Conservation (phyloP, 2,888 invertebrate species). For the Aproaerema taeniolella region DNA sequence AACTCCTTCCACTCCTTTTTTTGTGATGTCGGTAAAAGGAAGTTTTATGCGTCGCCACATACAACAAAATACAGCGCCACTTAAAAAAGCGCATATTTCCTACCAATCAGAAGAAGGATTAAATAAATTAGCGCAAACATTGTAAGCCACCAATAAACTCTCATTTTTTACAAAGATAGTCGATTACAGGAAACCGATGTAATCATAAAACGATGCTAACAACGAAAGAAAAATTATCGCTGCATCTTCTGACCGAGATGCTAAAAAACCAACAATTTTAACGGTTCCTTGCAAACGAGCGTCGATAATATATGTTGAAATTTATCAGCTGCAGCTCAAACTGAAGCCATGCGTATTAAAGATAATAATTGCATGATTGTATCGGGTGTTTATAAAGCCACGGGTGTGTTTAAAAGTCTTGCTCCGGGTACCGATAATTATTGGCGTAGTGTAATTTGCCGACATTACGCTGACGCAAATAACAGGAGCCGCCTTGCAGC, state of each 20-base stretch:
- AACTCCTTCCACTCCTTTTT: no score
- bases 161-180: background rate
- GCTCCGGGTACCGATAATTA: slow-evolving; percentile 48
- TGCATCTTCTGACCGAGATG: background rate
- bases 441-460: slow-evolving; percentile 59
- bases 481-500: slow-evolving; percentile 57
- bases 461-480: slow-evolving; percentile 60
- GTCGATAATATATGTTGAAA: slow-evolving; percentile 21
- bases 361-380: slow-evolving; percentile 29
- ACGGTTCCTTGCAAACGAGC: slow-evolving; percentile 19
- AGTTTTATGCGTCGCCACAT: no score
- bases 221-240: background rate
- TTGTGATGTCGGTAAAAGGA: no score
- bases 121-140: no score
- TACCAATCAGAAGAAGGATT: no score
- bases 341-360: slow-evolving; percentile 18
- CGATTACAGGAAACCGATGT: background rate
- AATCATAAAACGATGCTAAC: background rate
- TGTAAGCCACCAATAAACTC: no score
- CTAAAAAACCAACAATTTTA: slow-evolving; percentile 13
- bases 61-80: no score
- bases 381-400: slow-evolving; percentile 29
- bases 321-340: slow-evolving; percentile 26
- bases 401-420: slow-evolving; percentile 26
- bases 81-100: no score